These are phyloP conservation scores for Acholoe squamosa DNA, from an alignment of 2,888 invertebrate species.

Conservation along the genomic window DNA sequence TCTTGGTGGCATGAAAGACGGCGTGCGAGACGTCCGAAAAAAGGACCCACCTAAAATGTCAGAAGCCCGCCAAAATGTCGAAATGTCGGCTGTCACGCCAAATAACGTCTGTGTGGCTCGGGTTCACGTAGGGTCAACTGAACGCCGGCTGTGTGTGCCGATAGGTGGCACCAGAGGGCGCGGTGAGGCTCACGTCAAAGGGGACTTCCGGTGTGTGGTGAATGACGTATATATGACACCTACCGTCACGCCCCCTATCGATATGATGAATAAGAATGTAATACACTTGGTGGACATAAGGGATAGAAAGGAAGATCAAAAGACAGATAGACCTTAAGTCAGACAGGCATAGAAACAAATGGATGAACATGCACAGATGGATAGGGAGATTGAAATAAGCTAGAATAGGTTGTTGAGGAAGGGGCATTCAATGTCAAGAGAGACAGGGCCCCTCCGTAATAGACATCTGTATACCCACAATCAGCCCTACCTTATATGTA, in stretches of 20 bases:
- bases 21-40: conserved; percentile 7
- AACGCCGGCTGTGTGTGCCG: conserved; percentile 13
- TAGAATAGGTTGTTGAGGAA: no score
- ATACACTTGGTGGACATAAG: background rate
- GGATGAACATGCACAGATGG: no score
- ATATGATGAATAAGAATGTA: background rate
- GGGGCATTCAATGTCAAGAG: no score
- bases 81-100: conserved; percentile 32
- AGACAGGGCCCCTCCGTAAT: no score
- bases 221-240: background rate
- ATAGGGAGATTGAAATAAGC: no score
- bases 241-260: background rate
- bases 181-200: conserved; percentile 15
- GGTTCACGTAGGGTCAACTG: background rate
- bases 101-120: background rate
- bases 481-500: no score
- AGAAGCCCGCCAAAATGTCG: conserved; percentile 34
- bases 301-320: background rate
- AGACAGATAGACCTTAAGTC: background rate
- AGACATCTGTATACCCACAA: no score
- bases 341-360: no score
- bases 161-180: conserved; percentile 30
- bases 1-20: conserved; percentile 16
- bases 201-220: conserved; percentile 23
- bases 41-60: conserved; percentile 8